Evolutionary conservation across 2,888 invertebrate species (phyloP).

Genomic region (Lottia scabra): DNA sequence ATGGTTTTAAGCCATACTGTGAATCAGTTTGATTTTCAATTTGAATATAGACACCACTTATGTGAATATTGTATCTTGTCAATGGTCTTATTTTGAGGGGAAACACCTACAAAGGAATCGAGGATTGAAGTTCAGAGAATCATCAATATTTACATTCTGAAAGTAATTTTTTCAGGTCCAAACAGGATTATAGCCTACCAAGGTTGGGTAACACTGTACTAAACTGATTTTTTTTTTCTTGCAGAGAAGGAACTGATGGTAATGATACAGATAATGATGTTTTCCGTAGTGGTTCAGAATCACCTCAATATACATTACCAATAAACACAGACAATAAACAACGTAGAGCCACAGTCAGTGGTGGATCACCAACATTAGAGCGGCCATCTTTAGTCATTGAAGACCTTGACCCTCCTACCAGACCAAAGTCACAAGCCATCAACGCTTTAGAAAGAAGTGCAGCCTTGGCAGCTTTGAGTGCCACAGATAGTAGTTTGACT

Average conservation of each 20-base stretch:
- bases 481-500: conserved; percentile 18
- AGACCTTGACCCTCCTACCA: conserved; percentile 52
- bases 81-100: too few relatives aligned
- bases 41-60: too few relatives aligned
- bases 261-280: conserved; percentile 70
- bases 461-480: conserved; percentile 22
- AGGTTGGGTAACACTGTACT: too few relatives aligned
- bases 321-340: conserved; percentile 71
- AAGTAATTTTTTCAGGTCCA: too few relatives aligned
- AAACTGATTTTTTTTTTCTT: conserved; percentile 14
- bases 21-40: too few relatives aligned
- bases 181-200: too few relatives aligned
- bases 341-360: conserved; percentile 89
- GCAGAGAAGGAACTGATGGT: conserved; percentile 46
- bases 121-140: too few relatives aligned
- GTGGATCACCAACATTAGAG: conserved; percentile 71
- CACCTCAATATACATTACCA: conserved; percentile 60
- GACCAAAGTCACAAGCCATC: conserved; percentile 52
- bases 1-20: too few relatives aligned
- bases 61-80: too few relatives aligned
- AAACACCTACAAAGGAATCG: too few relatives aligned
- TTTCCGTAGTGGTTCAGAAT: conserved; percentile 65
- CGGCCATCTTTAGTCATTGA: conserved; percentile 57
- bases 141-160: too few relatives aligned
- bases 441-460: conserved; percentile 32